Base-by-base conservation (phyloP, 2,888 invertebrate genomes). In the Drosophila trichaetosa region DNA sequence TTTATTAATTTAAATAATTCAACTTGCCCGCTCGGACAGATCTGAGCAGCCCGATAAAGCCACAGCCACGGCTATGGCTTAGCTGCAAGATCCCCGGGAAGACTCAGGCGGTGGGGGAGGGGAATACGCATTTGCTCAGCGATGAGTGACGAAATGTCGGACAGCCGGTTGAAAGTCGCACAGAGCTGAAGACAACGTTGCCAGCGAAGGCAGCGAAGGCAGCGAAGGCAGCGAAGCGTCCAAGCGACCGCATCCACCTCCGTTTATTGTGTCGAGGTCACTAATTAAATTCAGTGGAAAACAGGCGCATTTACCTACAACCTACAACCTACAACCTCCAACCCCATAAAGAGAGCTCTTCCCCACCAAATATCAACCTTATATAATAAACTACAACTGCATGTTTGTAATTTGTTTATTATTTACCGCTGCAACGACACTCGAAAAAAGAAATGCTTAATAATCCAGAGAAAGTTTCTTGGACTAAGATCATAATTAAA, bases 1-100 rank as follows among this genome's bases (percentile, higher is more conserved):
- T 91, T 91, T 91, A 90, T 91, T 91, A 89, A 90, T 90, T 90
- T 89, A 88, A 90, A 91, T 90, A 86, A 88, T 82, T 87, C 89
- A 88, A 77, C 76, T 89, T 66, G 67, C 57, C 88, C 85, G 71
- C 83, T 89, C 73, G 68, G 53, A 40, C 56, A 74, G 87, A 87
- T 89, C 76, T 57, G 73, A 73, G 64, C 40, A 33, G 13, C 1
- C 52, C 60, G 87, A 87, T 87, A 87, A 83, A 40, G 33, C 42
- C 24, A 1, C 8, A 10, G 71, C 4, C 42, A 42, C 29, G 13
- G 46, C 48, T 29, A 53, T 29, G 18, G 51, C 52, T 58, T 33
- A 69, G 74, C 52, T 51, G 54, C 48, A 34, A 63, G 38, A 68
- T 62, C 57, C 53, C 53, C 46, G 46, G 11, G 38, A 56, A 51